phyloP scores from a whole-genome alignment of 2,113 vertebrate species.

The Coregonus clupeaformis region DNA sequence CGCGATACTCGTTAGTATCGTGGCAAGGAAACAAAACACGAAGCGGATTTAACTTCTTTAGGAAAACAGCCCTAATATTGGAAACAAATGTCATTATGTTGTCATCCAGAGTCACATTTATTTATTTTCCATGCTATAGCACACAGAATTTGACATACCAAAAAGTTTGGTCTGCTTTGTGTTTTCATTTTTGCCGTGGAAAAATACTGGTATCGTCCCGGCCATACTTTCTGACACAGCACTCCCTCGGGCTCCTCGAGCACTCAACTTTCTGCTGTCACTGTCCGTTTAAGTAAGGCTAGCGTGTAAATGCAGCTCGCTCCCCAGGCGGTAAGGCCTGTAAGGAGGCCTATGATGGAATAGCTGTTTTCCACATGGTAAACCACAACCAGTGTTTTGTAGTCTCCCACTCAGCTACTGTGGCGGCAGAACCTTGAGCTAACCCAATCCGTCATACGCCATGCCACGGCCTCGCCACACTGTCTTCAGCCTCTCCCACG shows the following conservation, averaged over 20 bases:
- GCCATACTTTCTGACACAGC: constrained; percentile 17
- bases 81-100: too few relatives aligned
- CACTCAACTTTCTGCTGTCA: constrained; percentile 10
- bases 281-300: constrained; percentile 13
- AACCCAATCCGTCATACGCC: constrained; percentile 46
- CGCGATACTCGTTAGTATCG: too few relatives aligned
- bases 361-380: constrained; percentile 61
- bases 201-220: neutral
- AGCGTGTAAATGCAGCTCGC: constrained; percentile 46
- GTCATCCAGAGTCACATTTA: too few relatives aligned
- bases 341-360: constrained; percentile 51
- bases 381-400: constrained; percentile 44
- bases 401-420: constrained; percentile 37
- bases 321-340: constrained; percentile 45
- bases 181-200: neutral
- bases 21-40: too few relatives aligned
- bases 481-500: neutral
- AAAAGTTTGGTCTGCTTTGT: too few relatives aligned
- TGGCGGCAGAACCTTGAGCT: constrained; percentile 36
- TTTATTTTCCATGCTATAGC: too few relatives aligned
- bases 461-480: neutral
- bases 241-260: constrained; percentile 5
- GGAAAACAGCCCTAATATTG: too few relatives aligned
- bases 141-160: too few relatives aligned
- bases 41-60: too few relatives aligned